Conservation (phyloP, 2,888 invertebrate genomes). For the Drosophila meridionalis region DNA sequence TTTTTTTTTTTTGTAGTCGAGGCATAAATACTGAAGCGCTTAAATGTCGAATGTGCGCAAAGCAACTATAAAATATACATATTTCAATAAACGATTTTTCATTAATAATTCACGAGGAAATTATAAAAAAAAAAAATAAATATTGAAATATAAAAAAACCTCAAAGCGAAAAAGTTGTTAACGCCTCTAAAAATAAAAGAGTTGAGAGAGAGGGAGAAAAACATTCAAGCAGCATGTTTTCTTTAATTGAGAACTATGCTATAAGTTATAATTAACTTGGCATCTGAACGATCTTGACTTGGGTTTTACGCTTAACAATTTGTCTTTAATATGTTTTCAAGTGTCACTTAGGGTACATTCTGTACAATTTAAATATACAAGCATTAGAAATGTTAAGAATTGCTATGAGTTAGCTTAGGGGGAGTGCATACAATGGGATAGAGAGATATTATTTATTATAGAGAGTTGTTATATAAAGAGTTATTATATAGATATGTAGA, state of each 20-base stretch:
- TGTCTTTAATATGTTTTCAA: constrained; percentile 42
- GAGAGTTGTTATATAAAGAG: no score
- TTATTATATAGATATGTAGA: no score
- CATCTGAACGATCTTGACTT: constrained; percentile 38
- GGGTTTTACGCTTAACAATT: constrained; percentile 34
- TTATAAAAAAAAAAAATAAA: constrained; percentile 32
- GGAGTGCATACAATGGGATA: neutral
- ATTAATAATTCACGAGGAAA: constrained; percentile 74
- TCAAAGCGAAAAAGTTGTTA: constrained; percentile 44
- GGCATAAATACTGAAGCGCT: constrained; percentile 69
- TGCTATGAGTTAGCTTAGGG: neutral
- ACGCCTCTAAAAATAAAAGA: constrained; percentile 51
- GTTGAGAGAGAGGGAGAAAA: neutral
- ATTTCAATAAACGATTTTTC: constrained; percentile 72
- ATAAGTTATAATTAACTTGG: constrained; percentile 41
- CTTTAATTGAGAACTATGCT: constrained; percentile 52
- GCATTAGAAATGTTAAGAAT: neutral
- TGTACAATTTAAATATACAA: neutral
- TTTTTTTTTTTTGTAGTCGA: constrained; percentile 41
- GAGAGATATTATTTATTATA: neutral
- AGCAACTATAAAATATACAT: constrained; percentile 71
- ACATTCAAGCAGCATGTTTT: constrained; percentile 32
- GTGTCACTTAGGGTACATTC: constrained; percentile 19
- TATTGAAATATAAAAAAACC: constrained; percentile 14
- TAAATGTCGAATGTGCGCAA: constrained; percentile 67